Evolutionary conservation across 64 coral and sea anemone genomes (phyloP).

Genomic region (Hydrozoanthus tunicans): DNA sequence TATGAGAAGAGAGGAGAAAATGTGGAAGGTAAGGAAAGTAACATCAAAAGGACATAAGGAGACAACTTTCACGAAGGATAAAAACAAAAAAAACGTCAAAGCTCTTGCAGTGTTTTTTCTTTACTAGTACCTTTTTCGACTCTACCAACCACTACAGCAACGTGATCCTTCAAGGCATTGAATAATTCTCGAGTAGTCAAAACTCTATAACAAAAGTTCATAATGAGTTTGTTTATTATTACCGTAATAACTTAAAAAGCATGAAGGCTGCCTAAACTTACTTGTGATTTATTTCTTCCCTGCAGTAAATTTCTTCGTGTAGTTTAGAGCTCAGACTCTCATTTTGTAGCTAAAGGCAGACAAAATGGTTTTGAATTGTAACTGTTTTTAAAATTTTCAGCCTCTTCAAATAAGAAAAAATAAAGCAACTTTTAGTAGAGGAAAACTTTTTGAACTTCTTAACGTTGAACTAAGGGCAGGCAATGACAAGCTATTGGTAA

Average conservation of each 20-base stretch:
- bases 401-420: not conserved
- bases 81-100: not conserved
- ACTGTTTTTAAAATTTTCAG: not conserved
- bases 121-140: slow-evolving; percentile 66
- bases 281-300: slow-evolving; percentile 93
- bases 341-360: slow-evolving; percentile 82
- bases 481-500: too few relatives aligned
- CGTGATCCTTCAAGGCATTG: slow-evolving; percentile 93
- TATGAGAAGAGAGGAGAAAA: not conserved
- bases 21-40: not conserved
- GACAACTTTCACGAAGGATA: not conserved
- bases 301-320: slow-evolving; percentile 82
- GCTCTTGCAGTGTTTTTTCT: not conserved
- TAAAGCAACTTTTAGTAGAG: not conserved
- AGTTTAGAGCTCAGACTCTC: slow-evolving; percentile 90
- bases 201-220: slow-evolving; percentile 53
- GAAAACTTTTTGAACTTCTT: not conserved
- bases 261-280: slow-evolving; percentile 26
- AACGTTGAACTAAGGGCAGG: too few relatives aligned
- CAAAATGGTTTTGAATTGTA: not conserved
- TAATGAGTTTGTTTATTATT: not conserved
- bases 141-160: slow-evolving; percentile 71
- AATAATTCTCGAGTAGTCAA: slow-evolving; percentile 82
- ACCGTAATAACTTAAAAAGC: too few relatives aligned
- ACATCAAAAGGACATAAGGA: not conserved